Evolutionary conservation across 2,797 vertebrate species (phyloP).

Genomic region (Aythya fuligula): DNA sequence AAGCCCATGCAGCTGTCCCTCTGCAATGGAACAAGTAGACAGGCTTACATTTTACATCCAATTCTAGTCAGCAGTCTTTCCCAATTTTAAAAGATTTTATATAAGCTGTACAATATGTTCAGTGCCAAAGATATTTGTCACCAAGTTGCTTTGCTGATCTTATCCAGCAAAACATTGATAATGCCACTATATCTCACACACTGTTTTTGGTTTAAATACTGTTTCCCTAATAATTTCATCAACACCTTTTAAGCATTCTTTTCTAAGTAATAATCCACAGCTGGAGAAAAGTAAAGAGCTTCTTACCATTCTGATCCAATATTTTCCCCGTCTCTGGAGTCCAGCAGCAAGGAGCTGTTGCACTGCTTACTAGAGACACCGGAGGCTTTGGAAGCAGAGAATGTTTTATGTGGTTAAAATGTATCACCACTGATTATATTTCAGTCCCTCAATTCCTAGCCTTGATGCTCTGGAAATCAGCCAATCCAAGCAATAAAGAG

Average conservation of each 20-base stretch:
- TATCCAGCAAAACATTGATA: conserved; percentile 13
- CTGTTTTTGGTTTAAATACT: background rate
- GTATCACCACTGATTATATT: conserved; percentile 76
- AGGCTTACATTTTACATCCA: background rate
- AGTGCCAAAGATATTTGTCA: conserved; percentile 63
- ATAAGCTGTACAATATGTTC: conserved; percentile 41
- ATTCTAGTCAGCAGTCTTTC: background rate
- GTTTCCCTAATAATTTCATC: conserved; percentile 31
- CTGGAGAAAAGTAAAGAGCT: conserved; percentile 50
- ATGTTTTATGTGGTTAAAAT: conserved; percentile 75
- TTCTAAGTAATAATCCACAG: conserved; percentile 21
- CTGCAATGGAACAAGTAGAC: background rate
- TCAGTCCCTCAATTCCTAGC: conserved; percentile 75
- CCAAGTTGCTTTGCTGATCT: conserved; percentile 49
- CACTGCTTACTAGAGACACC: conserved; percentile 67
- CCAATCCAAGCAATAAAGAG: conserved; percentile 69
- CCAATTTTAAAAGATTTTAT: conserved; percentile 46
- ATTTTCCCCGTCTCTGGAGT: conserved; percentile 41
- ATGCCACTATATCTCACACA: background rate
- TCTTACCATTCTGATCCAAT: conserved; percentile 78
- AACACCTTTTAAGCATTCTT: background rate
- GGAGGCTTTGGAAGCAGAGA: conserved; percentile 69
- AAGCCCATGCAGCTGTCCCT: conserved; percentile 1
- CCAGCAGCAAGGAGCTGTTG: conserved; percentile 70
- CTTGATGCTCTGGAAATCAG: conserved; percentile 78